Base-by-base conservation (phyloP, 2,113 vertebrate species). In the Plestiodon gilberti region DNA sequence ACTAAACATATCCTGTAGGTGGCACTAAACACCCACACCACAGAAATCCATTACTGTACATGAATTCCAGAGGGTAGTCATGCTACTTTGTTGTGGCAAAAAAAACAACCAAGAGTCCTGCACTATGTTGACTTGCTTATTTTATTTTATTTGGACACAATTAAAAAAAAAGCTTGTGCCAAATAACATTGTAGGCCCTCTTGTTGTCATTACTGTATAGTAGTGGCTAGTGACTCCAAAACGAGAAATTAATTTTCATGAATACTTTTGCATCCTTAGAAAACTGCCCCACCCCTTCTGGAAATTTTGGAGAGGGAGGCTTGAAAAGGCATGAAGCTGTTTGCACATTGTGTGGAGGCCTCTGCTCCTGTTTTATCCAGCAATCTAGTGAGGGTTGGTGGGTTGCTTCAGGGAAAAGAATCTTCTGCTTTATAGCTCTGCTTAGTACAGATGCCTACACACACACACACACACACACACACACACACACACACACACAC, bases 11-110 rank as follows among this genome's bases (percentile, higher is more conserved):
- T 48, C 81, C 95, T 81, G 43, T 76, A 95, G 95, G 84, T 92
- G 94, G 95, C 94, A 87, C 88, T 91, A 93, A 89, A 92, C 74
- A 86, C 88, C 87, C 25, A 33, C 82, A 33, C 35, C 64, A 33
- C 30, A 59, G 55, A 85, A 88, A 57, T 25, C 25, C 43, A 48
- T 43, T 28, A 22, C 11, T n/a, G 5, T 28, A 15, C 23, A 23
- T 2, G 13, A 0, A 6, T 43, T 23, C 23, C 61, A 30, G 3
- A 64, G 69, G 30, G 2, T 55, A 9, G 18, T 7, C 55, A 10
- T 61, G 57, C 14, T 38, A 79, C 33, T 61, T 20, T 61, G 14
- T 38, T 79, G 6, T 33, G 10, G 33, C 52, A 73, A 73, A 83
- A 59, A n/a, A n/a, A 48, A 17, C 67, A 73, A 18, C 28, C 7